A percentile compares a stretch with the other conserved stretches of the same genome.
Evolutionary conservation across 2,113 vertebrate genomes (phyloP).

Genomic region (Tenebrosternarchus preto): DNA sequence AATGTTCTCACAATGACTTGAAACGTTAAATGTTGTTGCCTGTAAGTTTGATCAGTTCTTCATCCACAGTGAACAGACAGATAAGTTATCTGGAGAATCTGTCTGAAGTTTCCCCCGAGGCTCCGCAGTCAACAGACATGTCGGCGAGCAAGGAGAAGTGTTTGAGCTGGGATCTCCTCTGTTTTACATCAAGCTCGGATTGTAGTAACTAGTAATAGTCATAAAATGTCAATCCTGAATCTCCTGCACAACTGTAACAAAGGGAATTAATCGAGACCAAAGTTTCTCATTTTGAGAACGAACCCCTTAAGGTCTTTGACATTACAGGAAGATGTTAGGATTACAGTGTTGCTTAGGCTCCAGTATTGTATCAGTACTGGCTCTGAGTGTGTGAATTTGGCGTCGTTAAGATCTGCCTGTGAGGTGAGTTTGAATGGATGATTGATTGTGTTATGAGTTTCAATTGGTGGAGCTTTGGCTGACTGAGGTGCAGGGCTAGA

Average conservation of each 20-base stretch:
- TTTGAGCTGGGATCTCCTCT: conserved; percentile 11
- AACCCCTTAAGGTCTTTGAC: too few species aligned
- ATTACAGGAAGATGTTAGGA: too few species aligned
- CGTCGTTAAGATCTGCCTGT: too few species aligned
- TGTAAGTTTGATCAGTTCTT: conserved; percentile 8
- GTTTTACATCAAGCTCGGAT: conserved; percentile 18
- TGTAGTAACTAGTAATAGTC: not conserved
- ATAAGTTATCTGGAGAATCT: conserved; percentile 15
- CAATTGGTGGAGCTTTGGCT: too few species aligned
- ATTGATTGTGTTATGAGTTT: too few species aligned
- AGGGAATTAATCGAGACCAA: conserved; percentile 8
- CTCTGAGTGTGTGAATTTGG: not conserved
- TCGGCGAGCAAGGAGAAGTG: conserved; percentile 2
- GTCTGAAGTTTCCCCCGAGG: conserved; percentile 16
- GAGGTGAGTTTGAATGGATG: too few species aligned
- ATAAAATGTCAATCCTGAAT: conserved; percentile 9
- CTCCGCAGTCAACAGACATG: conserved; percentile 1
- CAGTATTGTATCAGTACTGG: not conserved
- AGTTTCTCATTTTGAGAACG: not conserved
- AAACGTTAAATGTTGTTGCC: not conserved
- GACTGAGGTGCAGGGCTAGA: too few species aligned
- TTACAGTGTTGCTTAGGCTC: too few species aligned
- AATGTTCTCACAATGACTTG: not conserved
- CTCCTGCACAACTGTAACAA: not conserved
- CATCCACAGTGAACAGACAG: not conserved